Evolutionary conservation across 1,140 invertebrate species (phyloP), one percentile per base, ranked within the genome.

Genomic region (Macrosteles quadrilineatus): DNA sequence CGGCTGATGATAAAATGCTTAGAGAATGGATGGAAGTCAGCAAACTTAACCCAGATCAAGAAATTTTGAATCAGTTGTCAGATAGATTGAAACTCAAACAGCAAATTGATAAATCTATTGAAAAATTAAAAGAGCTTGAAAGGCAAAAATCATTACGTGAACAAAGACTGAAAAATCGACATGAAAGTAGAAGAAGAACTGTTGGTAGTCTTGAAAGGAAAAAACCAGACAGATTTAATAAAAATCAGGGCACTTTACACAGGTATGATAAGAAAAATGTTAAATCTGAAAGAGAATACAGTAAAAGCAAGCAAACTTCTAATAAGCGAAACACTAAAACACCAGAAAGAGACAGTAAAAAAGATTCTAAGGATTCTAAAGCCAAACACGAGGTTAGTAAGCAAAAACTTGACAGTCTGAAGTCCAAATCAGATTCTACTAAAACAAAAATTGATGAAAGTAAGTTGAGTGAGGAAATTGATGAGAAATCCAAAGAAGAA

Each of bases 11-110:
- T 47, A 74, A 72, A 23, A 31, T 72, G 40, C 45, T 74, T 3
- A 57, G 64, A 50, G 73, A 74, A 67, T 74, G 73, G 73, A 69
- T 73, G 63, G 62, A 69, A 67, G 55, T 36, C 64, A 71, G 25
- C 36, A 68, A 19, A 29, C 43, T 21, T 19, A 65, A 72, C 17
- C 43, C 43, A 25, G 71, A 72, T 45, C 2, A 25, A 14, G 19
- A 65, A 47, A 59, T 59, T 3, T 29, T 59, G n/a, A 59, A 59
- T 25, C 14, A 59, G 23, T 59, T 59, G 55, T 6, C 55, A 27
- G 25, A 59, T 27, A 2, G 27, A 59, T 4, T 59, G 27, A 59
- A 59, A 29, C 12, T 59, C 12, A 59, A 59, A 59, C 55, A 59
- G 23, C 23, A 59, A 29, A 59, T 59, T 59, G 55, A 59, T 29